Conservation (phyloP, 2,113 vertebrate species). For the Chionomys nivalis region DNA sequence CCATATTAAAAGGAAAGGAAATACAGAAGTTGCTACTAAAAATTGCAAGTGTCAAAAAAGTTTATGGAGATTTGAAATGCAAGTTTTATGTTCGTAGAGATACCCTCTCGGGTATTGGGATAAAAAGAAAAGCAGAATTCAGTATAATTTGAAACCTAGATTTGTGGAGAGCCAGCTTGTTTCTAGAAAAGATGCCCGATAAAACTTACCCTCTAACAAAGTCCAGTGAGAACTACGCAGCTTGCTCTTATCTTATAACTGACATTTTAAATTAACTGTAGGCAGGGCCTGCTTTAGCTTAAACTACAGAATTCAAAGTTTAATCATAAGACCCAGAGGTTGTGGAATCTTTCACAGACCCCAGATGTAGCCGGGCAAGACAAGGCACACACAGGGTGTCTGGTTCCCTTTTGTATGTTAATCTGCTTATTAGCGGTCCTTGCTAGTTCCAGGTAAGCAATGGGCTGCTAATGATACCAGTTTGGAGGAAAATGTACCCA, state of each 20-base stretch:
- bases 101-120: not conserved
- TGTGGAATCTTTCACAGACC: not conserved
- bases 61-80: not conserved
- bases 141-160: not conserved
- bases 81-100: not conserved
- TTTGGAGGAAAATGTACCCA: not conserved
- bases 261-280: slow-evolving; percentile 27
- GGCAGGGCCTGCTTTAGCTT: not conserved
- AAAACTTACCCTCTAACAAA: not conserved
- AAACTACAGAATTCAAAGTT: not conserved
- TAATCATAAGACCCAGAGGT: not conserved
- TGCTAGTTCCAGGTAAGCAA: not conserved
- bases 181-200: slow-evolving; percentile 20
- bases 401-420: slow-evolving; percentile 23
- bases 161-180: not conserved
- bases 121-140: slow-evolving; percentile 15
- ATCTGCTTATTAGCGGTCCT: not conserved
- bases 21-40: not conserved
- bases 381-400: not conserved
- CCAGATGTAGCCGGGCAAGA: not conserved
- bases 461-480: slow-evolving; percentile 23
- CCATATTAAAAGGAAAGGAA: slow-evolving; percentile 21
- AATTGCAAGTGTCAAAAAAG: not conserved
- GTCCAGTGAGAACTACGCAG: not conserved
- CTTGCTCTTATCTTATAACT: slow-evolving; percentile 41